These are phyloP conservation scores for Papilio helenus DNA, from an alignment of 1,140 invertebrate genomes.

Conservation along the genomic window DNA sequence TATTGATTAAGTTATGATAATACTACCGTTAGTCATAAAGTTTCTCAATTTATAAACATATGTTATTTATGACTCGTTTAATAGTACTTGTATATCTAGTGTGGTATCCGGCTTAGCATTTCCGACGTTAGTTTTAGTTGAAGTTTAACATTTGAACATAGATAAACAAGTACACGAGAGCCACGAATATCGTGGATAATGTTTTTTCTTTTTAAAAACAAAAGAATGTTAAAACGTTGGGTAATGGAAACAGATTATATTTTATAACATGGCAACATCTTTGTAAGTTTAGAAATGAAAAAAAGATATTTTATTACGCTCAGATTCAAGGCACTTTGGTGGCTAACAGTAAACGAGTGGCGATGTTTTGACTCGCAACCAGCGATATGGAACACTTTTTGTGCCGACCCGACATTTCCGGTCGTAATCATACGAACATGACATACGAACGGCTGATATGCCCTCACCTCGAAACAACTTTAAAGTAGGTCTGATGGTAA, in stretches of 20 bases:
- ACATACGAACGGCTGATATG: conserved; percentile 35
- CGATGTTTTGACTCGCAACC: conserved; percentile 53
- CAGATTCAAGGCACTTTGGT: conserved; percentile 21
- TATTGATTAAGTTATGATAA: neutral
- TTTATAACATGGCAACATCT: neutral
- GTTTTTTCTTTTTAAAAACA: neutral
- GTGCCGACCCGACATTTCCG: conserved; percentile 47
- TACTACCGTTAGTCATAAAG: neutral
- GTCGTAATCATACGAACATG: conserved; percentile 40
- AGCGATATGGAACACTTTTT: conserved; percentile 53
- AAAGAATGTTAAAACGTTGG: neutral
- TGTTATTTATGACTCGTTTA: neutral
- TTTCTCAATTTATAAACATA: neutral
- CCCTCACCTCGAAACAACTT: conserved; percentile 1
- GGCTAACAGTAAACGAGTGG: conserved; percentile 36
- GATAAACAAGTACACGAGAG: neutral
- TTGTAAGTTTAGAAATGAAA: neutral
- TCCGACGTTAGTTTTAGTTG: neutral
- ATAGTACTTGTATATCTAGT: neutral
- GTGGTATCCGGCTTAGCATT: neutral
- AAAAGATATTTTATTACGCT: neutral
- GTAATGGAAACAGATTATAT: neutral
- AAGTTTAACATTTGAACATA: neutral
- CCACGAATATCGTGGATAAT: neutral
- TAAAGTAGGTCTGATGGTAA: conserved; percentile 39